These are phyloP conservation scores for Thryonomys swinderianus DNA, from an alignment of 2,113 vertebrate species.

Conservation along the genomic window DNA sequence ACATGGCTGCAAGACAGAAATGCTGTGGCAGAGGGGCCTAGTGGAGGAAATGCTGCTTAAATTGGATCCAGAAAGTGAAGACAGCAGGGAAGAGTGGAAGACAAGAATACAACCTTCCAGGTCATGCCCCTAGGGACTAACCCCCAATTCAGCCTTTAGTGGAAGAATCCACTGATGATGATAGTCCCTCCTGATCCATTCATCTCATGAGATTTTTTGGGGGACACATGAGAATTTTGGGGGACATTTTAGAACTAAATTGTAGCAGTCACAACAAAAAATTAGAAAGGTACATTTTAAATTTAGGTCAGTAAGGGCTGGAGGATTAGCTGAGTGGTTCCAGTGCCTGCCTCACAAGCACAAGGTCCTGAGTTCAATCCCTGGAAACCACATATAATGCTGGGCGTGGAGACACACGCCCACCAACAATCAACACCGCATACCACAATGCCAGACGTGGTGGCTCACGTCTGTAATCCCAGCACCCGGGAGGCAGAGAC, in stretches of 20 bases:
- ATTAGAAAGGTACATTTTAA: neutral
- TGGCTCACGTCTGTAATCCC: too few relatives aligned
- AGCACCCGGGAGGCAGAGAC: too few relatives aligned
- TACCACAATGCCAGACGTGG: too few relatives aligned
- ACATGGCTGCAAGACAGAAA: neutral
- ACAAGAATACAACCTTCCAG: neutral
- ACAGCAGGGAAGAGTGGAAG: neutral
- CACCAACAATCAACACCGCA: too few relatives aligned
- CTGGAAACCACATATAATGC: too few relatives aligned
- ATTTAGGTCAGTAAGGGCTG: neutral
- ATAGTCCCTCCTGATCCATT: too few relatives aligned
- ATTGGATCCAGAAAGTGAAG: neutral
- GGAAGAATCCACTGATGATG: neutral
- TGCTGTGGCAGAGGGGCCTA: neutral
- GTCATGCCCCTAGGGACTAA: neutral
- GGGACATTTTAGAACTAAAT: neutral
- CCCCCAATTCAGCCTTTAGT: neutral
- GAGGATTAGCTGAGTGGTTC: too few relatives aligned
- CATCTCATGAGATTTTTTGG: too few relatives aligned
- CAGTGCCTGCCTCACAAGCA: too few relatives aligned
- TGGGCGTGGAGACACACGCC: too few relatives aligned
- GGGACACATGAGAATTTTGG: neutral
- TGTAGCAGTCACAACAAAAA: neutral
- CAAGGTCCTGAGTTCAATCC: too few relatives aligned
- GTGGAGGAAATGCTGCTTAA: neutral